These are phyloP conservation scores for Pocillopora damicornis DNA, from an alignment of 64 coral and sea anemone species.

Conservation along the genomic window DNA sequence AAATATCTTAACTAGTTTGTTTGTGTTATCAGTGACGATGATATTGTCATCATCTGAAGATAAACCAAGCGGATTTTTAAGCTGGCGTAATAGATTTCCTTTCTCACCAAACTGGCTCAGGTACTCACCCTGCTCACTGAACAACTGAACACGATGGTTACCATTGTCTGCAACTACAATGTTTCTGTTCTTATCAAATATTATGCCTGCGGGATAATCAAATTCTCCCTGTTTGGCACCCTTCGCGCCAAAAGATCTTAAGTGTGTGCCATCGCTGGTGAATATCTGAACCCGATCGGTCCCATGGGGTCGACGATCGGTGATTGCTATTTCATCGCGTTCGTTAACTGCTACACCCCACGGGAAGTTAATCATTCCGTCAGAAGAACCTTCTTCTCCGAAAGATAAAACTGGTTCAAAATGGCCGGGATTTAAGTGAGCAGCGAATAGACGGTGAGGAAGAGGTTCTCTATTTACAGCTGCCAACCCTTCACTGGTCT, in stretches of 20 bases:
- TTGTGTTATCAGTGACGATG: not conserved
- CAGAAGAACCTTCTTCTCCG: not conserved
- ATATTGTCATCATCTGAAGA: not conserved
- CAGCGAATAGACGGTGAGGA: not conserved
- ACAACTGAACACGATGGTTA: not conserved
- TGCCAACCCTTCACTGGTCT: no score
- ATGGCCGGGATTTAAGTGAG: not conserved
- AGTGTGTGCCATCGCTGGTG: no score
- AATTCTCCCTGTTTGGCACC: not conserved
- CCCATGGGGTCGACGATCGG: no score
- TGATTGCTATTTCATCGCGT: not conserved
- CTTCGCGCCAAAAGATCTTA: no score
- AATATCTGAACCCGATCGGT: no score
- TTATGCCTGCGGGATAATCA: conserved; percentile 4
- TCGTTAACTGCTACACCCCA: not conserved
- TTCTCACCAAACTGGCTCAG: not conserved
- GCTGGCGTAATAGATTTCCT: not conserved
- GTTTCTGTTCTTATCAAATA: conserved; percentile 1
- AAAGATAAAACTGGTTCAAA: not conserved
- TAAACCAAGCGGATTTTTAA: not conserved
- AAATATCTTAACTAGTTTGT: not conserved
- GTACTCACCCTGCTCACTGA: conserved; percentile 7
- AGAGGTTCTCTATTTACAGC: no score
- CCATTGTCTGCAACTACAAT: not conserved
- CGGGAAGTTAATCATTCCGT: no score